Conservation (phyloP, 2,888 invertebrate genomes). For the Nomada goodeniana region DNA sequence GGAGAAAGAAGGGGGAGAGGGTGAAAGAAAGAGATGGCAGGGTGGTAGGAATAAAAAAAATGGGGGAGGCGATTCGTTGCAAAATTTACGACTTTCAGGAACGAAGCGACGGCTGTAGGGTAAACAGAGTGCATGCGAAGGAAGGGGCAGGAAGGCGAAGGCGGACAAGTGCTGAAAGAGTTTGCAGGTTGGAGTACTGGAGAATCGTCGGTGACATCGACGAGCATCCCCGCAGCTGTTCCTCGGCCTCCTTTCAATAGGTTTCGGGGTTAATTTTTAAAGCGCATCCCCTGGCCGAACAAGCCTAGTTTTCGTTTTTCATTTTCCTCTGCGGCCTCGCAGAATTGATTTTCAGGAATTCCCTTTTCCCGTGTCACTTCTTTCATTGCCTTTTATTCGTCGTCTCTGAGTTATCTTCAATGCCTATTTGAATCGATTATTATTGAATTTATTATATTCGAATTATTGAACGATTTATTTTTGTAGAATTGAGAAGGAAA, state of each 20-base stretch:
- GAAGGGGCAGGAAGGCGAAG: neutral
- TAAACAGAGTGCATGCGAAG: conserved; percentile 31
- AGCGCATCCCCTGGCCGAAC: neutral
- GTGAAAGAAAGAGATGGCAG: too few relatives aligned
- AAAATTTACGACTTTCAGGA: conserved; percentile 74
- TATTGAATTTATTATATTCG: too few relatives aligned
- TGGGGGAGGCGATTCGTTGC: conserved; percentile 68
- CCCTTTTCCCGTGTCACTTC: too few relatives aligned
- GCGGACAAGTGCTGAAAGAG: conserved; percentile 8
- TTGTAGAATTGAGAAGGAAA: too few relatives aligned
- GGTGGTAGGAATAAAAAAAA: conserved; percentile 8
- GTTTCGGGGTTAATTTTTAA: conserved; percentile 65
- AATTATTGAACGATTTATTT: too few relatives aligned
- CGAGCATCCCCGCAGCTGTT: conserved; percentile 48
- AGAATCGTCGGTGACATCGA: conserved; percentile 66
- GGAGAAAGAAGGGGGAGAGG: too few relatives aligned
- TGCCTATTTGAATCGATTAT: too few relatives aligned
- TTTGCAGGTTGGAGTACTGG: conserved; percentile 53
- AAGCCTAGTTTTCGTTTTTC: too few relatives aligned
- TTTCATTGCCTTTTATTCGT: too few relatives aligned
- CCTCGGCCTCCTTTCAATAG: neutral
- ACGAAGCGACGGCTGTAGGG: conserved; percentile 38
- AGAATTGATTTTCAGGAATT: too few relatives aligned
- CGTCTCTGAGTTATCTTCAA: too few relatives aligned
- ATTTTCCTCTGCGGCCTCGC: too few relatives aligned